These are phyloP conservation scores for Poecile atricapillus DNA, from an alignment of 2,113 vertebrate species.

Conservation along the genomic window DNA sequence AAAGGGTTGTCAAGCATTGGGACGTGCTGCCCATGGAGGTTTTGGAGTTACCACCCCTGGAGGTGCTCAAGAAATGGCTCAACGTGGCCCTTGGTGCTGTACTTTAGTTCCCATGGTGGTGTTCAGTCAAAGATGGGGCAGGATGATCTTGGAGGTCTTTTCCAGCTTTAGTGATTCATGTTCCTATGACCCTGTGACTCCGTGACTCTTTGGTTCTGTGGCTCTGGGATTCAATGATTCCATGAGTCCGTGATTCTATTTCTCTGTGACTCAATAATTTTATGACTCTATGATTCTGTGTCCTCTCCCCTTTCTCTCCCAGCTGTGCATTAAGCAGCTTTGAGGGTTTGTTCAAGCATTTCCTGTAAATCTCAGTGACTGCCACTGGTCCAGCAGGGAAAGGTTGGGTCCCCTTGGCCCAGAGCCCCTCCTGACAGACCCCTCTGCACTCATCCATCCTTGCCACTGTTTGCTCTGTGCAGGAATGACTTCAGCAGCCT, in stretches of 20 bases:
- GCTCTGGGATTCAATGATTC: neutral
- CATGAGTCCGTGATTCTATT: neutral
- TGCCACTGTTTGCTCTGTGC: neutral
- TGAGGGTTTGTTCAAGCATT: neutral
- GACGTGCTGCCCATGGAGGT: rapidly evolving
- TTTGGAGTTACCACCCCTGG: neutral
- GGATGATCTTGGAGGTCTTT: neutral
- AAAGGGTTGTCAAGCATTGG: neutral
- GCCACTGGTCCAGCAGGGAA: neutral
- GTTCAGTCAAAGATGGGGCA: neutral
- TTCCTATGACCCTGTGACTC: too few species aligned
- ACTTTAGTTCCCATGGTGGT: neutral
- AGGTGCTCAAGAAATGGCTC: neutral
- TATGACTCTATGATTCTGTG: neutral
- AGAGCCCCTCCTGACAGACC: neutral
- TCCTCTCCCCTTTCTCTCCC: neutral
- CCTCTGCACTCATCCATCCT: rapidly evolving
- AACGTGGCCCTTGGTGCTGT: rapidly evolving
- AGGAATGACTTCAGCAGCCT: neutral
- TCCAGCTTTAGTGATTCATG: neutral
- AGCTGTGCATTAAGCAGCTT: rapidly evolving
- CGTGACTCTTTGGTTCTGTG: neutral
- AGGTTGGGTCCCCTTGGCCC: neutral
- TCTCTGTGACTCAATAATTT: neutral
- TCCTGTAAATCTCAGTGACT: neutral